Evolutionary conservation across 2,888 invertebrate species (phyloP).

Genomic region (Ecliptopera silaceata): DNA sequence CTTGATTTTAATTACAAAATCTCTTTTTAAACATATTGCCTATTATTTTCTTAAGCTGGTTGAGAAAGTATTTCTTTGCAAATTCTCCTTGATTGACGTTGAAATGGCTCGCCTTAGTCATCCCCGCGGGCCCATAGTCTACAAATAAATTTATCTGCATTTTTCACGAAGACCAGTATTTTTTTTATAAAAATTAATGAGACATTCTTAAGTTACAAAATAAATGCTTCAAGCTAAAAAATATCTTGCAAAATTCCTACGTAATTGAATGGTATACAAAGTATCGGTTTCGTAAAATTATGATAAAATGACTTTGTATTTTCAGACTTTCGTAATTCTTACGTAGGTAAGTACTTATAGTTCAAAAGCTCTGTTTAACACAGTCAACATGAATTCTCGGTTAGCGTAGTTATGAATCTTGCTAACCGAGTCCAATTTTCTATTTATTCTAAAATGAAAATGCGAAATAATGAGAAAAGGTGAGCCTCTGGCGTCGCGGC

Average conservation of each 20-base stretch:
- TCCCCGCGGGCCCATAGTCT: conserved; percentile 40
- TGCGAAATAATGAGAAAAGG: conserved; percentile 63
- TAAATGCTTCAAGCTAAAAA: conserved; percentile 39
- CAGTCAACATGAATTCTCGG: too few species aligned
- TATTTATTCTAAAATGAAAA: conserved; percentile 54
- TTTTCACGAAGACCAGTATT: conserved; percentile 47
- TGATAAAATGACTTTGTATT: conserved; percentile 6
- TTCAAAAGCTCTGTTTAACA: too few species aligned
- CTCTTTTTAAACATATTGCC: conserved; percentile 15
- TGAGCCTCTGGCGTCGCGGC: conserved; percentile 58
- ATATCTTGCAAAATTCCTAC: conserved; percentile 35
- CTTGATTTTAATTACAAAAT: conserved; percentile 3
- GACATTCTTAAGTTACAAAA: conserved; percentile 48
- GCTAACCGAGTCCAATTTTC: conserved; percentile 47
- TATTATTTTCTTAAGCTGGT: conserved; percentile 29
- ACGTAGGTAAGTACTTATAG: too few species aligned
- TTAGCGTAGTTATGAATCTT: not conserved
- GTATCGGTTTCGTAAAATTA: conserved; percentile 24
- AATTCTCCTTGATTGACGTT: conserved; percentile 47
- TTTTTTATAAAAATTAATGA: conserved; percentile 49
- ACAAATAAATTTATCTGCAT: conserved; percentile 46
- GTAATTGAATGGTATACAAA: conserved; percentile 27
- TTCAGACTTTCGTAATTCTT: not conserved
- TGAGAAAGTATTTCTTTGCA: conserved; percentile 32
- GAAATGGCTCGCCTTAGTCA: conserved; percentile 46